Conservation (phyloP, 2,797 vertebrate species). For the Phalanger gymnotis region DNA sequence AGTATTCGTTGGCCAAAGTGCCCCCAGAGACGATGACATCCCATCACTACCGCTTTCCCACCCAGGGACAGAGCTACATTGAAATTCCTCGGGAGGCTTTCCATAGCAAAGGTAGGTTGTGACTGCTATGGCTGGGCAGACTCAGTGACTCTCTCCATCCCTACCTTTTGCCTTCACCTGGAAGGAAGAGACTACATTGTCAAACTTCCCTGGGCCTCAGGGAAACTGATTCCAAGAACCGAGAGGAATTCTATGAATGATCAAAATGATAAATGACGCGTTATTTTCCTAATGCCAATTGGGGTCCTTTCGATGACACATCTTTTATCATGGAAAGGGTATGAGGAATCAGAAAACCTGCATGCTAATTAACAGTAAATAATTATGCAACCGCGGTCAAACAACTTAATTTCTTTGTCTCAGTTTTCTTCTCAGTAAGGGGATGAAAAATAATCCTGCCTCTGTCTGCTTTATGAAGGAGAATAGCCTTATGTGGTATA, state of each 20-base stretch:
- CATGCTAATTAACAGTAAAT: background rate
- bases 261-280: background rate
- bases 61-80: constrained; percentile 92
- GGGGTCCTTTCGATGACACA: background rate
- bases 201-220: background rate
- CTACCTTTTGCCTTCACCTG: background rate
- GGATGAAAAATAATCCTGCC: background rate
- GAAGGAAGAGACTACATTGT: background rate
- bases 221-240: background rate
- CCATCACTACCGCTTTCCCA: constrained; percentile 93
- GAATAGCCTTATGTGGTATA: background rate
- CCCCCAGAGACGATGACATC: constrained; percentile 87
- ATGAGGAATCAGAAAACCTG: background rate
- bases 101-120: constrained; percentile 88
- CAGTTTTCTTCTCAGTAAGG: background rate
- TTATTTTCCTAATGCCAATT: background rate
- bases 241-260: background rate
- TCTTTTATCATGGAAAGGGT: background rate
- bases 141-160: background rate
- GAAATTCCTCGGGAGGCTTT: constrained; percentile 94
- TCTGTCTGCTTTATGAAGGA: too few species aligned
- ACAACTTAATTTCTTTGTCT: background rate
- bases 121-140: background rate
- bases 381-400: background rate
- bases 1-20: constrained; percentile 93